Base-by-base conservation (phyloP, 2,888 invertebrate genomes). In the Ypsolopha sequella region DNA sequence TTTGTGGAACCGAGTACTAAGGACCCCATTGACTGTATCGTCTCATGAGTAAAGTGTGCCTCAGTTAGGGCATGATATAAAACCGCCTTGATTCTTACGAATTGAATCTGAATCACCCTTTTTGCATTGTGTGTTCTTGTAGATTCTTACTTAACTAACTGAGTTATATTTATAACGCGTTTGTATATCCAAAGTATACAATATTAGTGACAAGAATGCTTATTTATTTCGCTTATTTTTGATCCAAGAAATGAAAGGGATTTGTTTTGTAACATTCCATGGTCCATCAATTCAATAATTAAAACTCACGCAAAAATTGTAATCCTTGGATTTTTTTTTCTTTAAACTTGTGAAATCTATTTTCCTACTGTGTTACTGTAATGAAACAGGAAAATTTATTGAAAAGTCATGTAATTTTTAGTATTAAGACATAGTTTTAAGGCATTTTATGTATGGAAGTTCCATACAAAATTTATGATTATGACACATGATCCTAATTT, bases 401-500 rank as follows among this genome's bases (percentile, higher is more conserved):
- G 34, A 13, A 45, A 45, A 34, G n/a, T 24, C 1, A 45, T 45
- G 45, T 45, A 45, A 24, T 45, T 6, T 45, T 45, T 45, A 45
- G 45, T 8, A 13, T 10, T 33, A n/a, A 45, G 45, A 33, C 2
- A 33, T 45, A 45, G 45, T 45, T 34, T 24, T 45, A 45, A 45
- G 45, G 24, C 34, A 45, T 34, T 41, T 13, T 7, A 7, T 41
- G 56, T 71, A 69, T 71, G 73, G 68, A 64, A 52, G 58, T 58
- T 67, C 68, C 70, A 67, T 72, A 70, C 60, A 45, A 11, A 53
- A 59, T 56, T 70, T n/a, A n/a, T 65, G 65, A 64, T 63, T 68
- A 66, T 68, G 66, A 70, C 63, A 58, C 59, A 72, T 74, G 68
- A 59, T 61, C 62, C 60, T 68, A 70, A 69, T 69, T 65, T 63